Percentiles rank a stretch among this genome's conserved stretches.
Conservation (phyloP, 2,888 invertebrate genomes). For the Caenorhabditis drosophilae region DNA sequence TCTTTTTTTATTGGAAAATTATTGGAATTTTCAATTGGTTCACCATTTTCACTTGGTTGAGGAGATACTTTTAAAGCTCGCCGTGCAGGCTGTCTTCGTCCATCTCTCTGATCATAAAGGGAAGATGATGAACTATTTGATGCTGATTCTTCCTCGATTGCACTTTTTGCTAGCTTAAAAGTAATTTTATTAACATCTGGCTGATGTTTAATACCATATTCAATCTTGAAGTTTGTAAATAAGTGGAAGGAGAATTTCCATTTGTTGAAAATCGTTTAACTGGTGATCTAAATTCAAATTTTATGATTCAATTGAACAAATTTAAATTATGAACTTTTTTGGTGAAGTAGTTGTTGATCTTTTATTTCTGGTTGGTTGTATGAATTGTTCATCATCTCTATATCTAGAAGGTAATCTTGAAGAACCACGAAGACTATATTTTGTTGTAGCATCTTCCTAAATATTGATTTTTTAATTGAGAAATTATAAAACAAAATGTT, state of each 20-base stretch:
- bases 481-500: too few species aligned
- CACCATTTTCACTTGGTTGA: not conserved
- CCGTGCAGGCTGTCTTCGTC: conserved; percentile 17
- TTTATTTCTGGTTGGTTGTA: conserved; percentile 15
- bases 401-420: conserved; percentile 50
- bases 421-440: conserved; percentile 42
- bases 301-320: not conserved
- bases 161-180: conserved; percentile 18
- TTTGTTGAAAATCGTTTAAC: conserved; percentile 6
- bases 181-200: too few species aligned
- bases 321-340: conserved; percentile 17
- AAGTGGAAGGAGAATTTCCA: not conserved
- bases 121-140: conserved; percentile 2
- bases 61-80: conserved; percentile 17
- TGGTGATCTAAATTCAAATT: conserved; percentile 16
- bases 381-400: conserved; percentile 38
- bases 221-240: not conserved
- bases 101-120: conserved; percentile 6
- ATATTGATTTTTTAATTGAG: too few species aligned
- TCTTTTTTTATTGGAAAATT: too few species aligned
- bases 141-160: conserved; percentile 17
- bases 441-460: conserved; percentile 29
- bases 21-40: not conserved
- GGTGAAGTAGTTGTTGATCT: conserved; percentile 19
- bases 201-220: conserved; percentile 1